A percentile compares a stretch with the other conserved stretches of the same genome.
These are phyloP conservation scores for Bimastos eiseni DNA, from an alignment of 2,888 invertebrate genomes.

Conservation along the genomic window DNA sequence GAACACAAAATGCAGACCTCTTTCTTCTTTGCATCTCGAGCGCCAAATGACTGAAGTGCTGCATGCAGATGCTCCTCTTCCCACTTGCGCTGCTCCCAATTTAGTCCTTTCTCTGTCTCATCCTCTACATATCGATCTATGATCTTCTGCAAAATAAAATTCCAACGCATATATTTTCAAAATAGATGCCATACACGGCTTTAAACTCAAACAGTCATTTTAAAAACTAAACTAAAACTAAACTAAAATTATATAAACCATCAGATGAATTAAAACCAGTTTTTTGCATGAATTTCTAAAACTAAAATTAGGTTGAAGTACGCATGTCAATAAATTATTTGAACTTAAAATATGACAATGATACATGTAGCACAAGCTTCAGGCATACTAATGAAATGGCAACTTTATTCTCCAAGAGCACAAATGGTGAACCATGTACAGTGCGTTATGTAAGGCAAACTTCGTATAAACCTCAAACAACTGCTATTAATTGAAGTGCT, in stretches of 20 bases:
- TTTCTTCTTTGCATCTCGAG: conserved; percentile 74
- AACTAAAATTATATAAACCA: not conserved
- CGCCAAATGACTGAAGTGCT: conserved; percentile 89
- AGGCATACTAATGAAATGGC: too few relatives aligned
- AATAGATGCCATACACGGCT: not conserved
- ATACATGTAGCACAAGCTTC: too few relatives aligned
- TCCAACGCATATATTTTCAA: not conserved
- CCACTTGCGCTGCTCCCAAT: conserved; percentile 80
- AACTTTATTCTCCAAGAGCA: too few relatives aligned
- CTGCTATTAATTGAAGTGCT: too few relatives aligned
- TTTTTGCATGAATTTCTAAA: too few relatives aligned
- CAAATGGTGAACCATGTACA: too few relatives aligned
- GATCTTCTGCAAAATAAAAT: conserved; percentile 47
- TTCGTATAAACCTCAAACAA: too few relatives aligned
- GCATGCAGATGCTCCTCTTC: conserved; percentile 94
- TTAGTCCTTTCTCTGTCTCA: conserved; percentile 74
- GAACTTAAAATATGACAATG: too few relatives aligned
- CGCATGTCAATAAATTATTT: too few relatives aligned
- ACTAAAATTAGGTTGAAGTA: too few relatives aligned
- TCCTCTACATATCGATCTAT: conserved; percentile 66
- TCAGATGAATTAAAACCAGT: not conserved
- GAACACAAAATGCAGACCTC: conserved; percentile 42
- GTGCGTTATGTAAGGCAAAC: too few relatives aligned
- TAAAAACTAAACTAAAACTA: not conserved
- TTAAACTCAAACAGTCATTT: not conserved